Percentiles rank a stretch among this genome's conserved stretches.
Conservation (phyloP, 2,797 vertebrate genomes). For the Lophotriccus pileatus region DNA sequence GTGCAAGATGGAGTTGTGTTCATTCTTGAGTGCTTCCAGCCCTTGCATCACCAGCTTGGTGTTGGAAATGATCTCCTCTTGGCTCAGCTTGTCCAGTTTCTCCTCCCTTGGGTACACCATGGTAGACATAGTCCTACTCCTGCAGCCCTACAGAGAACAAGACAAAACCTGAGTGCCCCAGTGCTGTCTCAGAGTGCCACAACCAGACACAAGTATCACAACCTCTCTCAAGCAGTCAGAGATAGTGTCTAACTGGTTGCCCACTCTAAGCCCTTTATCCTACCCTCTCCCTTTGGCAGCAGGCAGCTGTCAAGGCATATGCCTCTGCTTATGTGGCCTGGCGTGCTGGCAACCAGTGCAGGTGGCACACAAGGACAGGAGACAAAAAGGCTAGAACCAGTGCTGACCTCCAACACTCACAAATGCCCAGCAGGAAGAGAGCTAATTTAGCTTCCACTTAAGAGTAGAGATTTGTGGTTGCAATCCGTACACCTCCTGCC, state of each 20-base stretch:
- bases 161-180: not conserved
- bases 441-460: constrained; percentile 49
- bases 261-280: not conserved
- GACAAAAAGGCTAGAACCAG: not conserved
- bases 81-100: constrained; percentile 93
- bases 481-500: not conserved
- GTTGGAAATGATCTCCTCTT: constrained; percentile 99
- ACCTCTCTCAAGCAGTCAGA: not conserved
- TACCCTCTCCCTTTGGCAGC: not conserved
- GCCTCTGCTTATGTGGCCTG: not conserved
- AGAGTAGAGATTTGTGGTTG: constrained; percentile 33
- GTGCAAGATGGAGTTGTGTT: constrained; percentile 97
- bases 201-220: not conserved
- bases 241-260: not conserved
- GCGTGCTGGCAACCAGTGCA: not conserved
- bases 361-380: not conserved
- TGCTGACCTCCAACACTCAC: constrained; percentile 20
- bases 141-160: not conserved
- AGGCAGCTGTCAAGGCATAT: not conserved
- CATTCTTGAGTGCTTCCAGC: constrained; percentile 94
- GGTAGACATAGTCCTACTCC: constrained; percentile 81
- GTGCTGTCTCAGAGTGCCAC: not conserved
- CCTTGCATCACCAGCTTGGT: constrained; percentile 97
- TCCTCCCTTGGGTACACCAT: constrained; percentile 92
- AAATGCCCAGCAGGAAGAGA: not conserved